These are phyloP conservation scores for Calliphora vomitoria DNA, from an alignment of 2,888 invertebrate species.

Conservation along the genomic window DNA sequence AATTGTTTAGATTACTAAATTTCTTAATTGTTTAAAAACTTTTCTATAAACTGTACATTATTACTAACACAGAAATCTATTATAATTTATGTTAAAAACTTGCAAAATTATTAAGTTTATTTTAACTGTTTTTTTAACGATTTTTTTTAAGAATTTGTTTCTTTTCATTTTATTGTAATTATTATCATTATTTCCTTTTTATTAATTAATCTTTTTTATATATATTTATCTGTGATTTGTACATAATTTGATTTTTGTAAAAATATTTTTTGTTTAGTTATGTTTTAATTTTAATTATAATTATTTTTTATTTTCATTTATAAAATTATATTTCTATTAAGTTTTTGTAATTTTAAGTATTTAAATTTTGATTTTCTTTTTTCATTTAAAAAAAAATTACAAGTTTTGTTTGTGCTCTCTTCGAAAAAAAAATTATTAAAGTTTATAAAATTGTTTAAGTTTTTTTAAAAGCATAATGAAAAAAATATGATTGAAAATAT, in stretches of 20 bases:
- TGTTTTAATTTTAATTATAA: conserved; percentile 59
- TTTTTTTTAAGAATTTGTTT: background rate
- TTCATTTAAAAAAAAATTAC: conserved; percentile 34
- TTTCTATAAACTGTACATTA: background rate
- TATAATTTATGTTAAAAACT: conserved; percentile 42
- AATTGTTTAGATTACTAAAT: too few relatives aligned
- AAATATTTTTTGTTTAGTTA: conserved; percentile 57
- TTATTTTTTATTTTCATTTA: conserved; percentile 32
- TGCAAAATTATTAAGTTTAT: conserved; percentile 41
- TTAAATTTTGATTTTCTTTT: conserved; percentile 59
- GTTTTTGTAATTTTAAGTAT: conserved; percentile 65
- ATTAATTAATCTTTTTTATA: conserved; percentile 19
- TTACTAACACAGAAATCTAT: conserved; percentile 33
- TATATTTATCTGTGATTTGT: conserved; percentile 72
- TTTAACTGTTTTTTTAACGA: conserved; percentile 13
- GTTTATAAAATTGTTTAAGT: conserved; percentile 65
- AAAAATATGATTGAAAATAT: conserved; percentile 27
- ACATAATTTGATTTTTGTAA: conserved; percentile 59
- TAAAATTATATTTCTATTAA: conserved; percentile 57
- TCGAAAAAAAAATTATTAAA: background rate
- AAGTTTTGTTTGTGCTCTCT: conserved; percentile 45
- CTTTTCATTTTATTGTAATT: conserved; percentile 1
- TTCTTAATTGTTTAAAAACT: conserved; percentile 5
- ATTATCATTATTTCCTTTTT: conserved; percentile 51
- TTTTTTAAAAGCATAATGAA: conserved; percentile 38